phyloP scores from a whole-genome alignment of 1,140 invertebrate species.

The Acromyrmex echinatior region DNA sequence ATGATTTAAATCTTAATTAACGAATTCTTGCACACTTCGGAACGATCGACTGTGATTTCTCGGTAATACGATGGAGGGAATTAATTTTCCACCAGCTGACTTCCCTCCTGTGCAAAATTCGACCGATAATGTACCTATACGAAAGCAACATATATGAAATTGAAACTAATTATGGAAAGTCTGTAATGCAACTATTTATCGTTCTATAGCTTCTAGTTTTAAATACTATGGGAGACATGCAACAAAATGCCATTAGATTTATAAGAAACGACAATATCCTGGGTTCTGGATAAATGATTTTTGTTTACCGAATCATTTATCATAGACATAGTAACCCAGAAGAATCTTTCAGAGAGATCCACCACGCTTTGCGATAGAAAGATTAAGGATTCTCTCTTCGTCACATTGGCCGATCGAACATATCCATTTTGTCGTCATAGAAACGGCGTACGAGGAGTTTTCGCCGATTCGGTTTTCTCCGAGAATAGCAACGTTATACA shows the following conservation, averaged over 20 bases:
- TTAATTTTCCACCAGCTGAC: constrained; percentile 38
- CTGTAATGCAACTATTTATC: constrained; percentile 5
- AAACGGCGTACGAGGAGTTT: constrained; percentile 34
- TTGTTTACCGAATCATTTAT: background rate
- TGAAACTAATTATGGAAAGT: background rate
- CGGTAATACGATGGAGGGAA: constrained; percentile 22
- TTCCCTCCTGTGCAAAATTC: constrained; percentile 24
- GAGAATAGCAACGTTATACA: background rate
- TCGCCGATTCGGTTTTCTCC: constrained; percentile 15
- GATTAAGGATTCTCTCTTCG: constrained; percentile 39
- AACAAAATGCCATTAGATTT: background rate
- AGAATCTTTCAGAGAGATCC: background rate
- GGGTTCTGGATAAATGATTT: background rate
- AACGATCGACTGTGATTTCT: constrained; percentile 40
- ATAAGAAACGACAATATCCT: background rate
- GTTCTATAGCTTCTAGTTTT: background rate
- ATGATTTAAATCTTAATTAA: constrained; percentile 49
- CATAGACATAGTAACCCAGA: background rate
- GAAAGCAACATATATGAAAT: constrained; percentile 16
- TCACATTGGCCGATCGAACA: constrained; percentile 39
- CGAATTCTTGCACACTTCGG: constrained; percentile 6
- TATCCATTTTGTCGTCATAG: constrained; percentile 61
- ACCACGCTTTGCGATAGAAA: background rate
- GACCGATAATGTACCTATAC: background rate
- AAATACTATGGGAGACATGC: background rate